Evolutionary conservation across 2,113 vertebrate species (phyloP).

Genomic region (Callithrix jacchus): DNA sequence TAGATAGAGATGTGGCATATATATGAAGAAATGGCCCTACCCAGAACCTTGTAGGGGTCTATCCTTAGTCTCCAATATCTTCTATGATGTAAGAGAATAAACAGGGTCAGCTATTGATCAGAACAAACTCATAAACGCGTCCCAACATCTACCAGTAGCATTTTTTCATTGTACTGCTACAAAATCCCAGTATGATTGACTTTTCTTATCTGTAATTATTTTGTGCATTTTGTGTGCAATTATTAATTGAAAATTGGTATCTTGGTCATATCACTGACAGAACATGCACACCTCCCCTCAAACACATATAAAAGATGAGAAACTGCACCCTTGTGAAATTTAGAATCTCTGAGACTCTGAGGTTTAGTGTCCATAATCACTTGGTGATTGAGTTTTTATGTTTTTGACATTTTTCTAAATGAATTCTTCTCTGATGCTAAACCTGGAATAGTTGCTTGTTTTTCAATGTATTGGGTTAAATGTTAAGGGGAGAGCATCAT

Average conservation of each 20-base stretch:
- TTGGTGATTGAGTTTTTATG: slow-evolving; percentile 55
- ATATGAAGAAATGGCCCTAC: not conserved
- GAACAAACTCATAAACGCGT: not conserved
- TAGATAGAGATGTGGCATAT: not conserved
- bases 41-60: not conserved
- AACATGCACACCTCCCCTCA: not conserved
- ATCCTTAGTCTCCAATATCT: not conserved
- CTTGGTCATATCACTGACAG: not conserved
- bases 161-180: not conserved
- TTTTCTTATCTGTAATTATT: not conserved
- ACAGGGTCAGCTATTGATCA: not conserved
- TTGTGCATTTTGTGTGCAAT: not conserved
- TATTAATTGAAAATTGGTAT: slow-evolving; percentile 7
- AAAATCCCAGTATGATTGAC: not conserved
- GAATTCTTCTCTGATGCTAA: slow-evolving; percentile 41
- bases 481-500: not conserved
- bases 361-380: not conserved
- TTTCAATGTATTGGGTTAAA: slow-evolving; percentile 29
- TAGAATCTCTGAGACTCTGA: slow-evolving; percentile 30
- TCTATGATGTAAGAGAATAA: not conserved
- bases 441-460: not conserved
- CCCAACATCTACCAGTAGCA: not conserved
- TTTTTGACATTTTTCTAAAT: slow-evolving; percentile 60
- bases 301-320: not conserved
- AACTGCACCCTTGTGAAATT: slow-evolving; percentile 8